Base-by-base conservation (phyloP, 2,113 vertebrate species). In the Sinosuthora webbiana region DNA sequence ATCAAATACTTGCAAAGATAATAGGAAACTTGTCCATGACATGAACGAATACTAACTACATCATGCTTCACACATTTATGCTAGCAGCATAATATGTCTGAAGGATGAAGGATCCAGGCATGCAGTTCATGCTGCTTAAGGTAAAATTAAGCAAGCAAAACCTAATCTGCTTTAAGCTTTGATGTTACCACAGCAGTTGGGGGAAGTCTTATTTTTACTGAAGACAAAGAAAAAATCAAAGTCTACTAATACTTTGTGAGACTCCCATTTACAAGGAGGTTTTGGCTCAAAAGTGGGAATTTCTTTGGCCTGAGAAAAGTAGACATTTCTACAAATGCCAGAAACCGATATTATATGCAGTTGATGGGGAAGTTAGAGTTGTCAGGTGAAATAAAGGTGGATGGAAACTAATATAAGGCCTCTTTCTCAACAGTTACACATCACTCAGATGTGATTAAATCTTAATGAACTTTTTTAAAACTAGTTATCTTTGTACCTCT, bases 401-500 rank as follows among this genome's bases (percentile, higher is more conserved):
- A 62, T 53, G 33, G 68, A 84, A 96, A 89, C 45, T 55, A 87
- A 5, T 13, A 57, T 44, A 27, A 59, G 30, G 47, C 71, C 42
- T 77, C 52, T 89, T 89, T 91, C 76, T 88, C 67, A 79, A 41
- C 39, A 75, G 41, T 82, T 73, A 90, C 28, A 53, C n/a, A 57
- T 95, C 74, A 92, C 63, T 60, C 89, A 76, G 92, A 94, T 68
- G 90, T 41, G 82, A 93, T 89, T 92, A 91, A 73, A 35, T 89
- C 78, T 94, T 95, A 95, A 88, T 84, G 73, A 94, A 78, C 15
- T 71, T 90, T 89, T 97, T 95, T 85, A 33, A 94, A 21, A 67
- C 65, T 87, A 69, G 77, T 77, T 77, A 41, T 55, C 67, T 91
- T 96, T 91, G 97, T 95, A 95, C 94, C 89, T 96, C 59, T 92